Base-by-base conservation (phyloP, 2,113 vertebrate genomes). In the Empidonax alnorum region DNA sequence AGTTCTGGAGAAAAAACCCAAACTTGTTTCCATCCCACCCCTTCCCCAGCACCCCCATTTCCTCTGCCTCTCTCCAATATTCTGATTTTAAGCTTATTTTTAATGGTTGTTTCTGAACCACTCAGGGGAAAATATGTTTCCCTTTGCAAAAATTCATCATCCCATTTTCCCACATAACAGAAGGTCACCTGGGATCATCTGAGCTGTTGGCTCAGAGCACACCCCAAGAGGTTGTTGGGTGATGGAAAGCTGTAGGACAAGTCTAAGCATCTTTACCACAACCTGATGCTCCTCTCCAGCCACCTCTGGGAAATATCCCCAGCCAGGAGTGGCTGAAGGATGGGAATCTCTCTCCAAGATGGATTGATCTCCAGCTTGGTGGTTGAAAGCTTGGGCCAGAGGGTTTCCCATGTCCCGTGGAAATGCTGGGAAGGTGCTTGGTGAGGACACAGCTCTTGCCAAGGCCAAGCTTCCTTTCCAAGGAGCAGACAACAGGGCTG, bases 361-460 rank as follows among this genome's bases (percentile, higher is more conserved):
- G 52, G 35, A 30, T 84, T 17, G 31, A 20, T 41, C 52, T 76
- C 65, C 65, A 89, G 37, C 59, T 52, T 75, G 17, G 30, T 4
- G 5, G 17, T 19, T 47, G 37, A 80, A 42, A 31, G 13, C 24
- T 73, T 52, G n/a, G 66, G 23, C 35, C 41, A 50, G 69, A 68
- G 33, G 24, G 4, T 46, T 80, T 35, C 18, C 59, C 37, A 58
- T 2, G 1, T 41, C 62, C 11, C 0, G 0, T 55, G 46, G 73
- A 55, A 7, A 39, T 7, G 31, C 37, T 41, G 33, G 63, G 53
- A 71, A 78, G 37, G 18, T 20, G 30, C 21, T 21, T 1, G 21
- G 12, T 1, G 3, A 14, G n/a, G 49, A 79, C 39, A 31, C 24
- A 53, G 22, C 28, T 84, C 47, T 66, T 41, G 22, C 27, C 56